Evolutionary conservation across 1,140 invertebrate genomes (phyloP), one percentile per base, ranked within the genome.

Genomic region (Metaphire vulgaris): DNA sequence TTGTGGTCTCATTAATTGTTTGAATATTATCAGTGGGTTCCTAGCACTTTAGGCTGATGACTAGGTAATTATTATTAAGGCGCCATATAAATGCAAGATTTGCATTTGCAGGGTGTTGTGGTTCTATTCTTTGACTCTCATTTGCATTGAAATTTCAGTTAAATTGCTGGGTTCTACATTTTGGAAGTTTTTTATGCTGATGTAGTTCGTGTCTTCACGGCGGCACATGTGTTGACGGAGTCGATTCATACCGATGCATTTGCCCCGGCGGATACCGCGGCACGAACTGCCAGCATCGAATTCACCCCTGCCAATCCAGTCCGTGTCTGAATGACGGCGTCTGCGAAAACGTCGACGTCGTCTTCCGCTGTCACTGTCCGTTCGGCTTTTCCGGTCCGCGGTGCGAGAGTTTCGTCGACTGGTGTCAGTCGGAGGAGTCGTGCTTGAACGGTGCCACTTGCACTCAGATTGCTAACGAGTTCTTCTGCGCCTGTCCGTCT

Each of bases 381-480:
- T 91, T 93, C 83, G 96, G 97, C 0, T 98, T 91, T 83, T 90
- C 90, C 31, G 95, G 95, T 41, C 86, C 90, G 30, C 88, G 90
- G 75, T 99, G 97, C 87, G 94, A 98, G 78, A 75, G 67, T 1
- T 77, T 77, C 65, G 79, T 82, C 29, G 83, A 84, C 76, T 83
- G 82, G 83, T 85, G 84, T 74, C 78, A 34, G 67, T 41, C 34
- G 0, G 92, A 91, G 14, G 91, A 90, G 80, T 94, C 95, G 0
- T 98, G 96, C 82, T 90, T 94, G 81, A 97, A 98, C 80, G 91
- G 91, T 0, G 94, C 93, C 0, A 93, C 92, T 0, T 97, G 95
- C 82, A 89, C 74, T 16, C 76, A 76, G 26, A 68, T 31, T 31
- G 75, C 70, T n/a, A 41, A 33, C 28, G 69, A 31, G 6, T 33